Evolutionary conservation across 2,888 invertebrate species (phyloP).

Genomic region (Chymomyza fuscimana): DNA sequence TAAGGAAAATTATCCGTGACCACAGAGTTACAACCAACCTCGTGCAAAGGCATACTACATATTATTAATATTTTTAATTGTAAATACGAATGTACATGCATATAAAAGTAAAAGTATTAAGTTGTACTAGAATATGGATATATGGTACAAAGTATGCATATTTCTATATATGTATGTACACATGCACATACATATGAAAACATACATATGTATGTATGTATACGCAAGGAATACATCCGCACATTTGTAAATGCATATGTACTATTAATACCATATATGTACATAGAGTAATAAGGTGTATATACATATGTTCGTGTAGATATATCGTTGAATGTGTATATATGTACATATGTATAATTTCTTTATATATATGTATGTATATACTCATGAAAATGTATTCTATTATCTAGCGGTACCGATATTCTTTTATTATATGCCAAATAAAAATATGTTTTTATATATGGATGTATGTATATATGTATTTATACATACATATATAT

Average conservation of each 20-base stretch:
- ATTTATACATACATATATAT: neutral
- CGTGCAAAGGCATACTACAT: too few species aligned
- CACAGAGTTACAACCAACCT: too few species aligned
- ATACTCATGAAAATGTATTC: too few species aligned
- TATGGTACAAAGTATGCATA: neutral
- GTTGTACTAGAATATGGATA: neutral
- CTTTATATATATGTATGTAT: neutral
- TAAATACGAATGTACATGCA: constrained; percentile 11
- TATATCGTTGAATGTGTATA: neutral
- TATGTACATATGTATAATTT: too few species aligned
- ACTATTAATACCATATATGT: neutral
- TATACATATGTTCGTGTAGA: constrained; percentile 4
- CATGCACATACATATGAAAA: constrained; percentile 16
- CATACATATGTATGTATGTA: constrained; percentile 4
- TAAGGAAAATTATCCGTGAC: too few species aligned
- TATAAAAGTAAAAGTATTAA: constrained; percentile 18
- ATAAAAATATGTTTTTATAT: too few species aligned
- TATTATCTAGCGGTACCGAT: too few species aligned
- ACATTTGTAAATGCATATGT: neutral
- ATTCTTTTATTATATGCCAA: too few species aligned
- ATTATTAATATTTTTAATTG: neutral
- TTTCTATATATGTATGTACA: constrained; percentile 9
- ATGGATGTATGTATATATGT: too few species aligned
- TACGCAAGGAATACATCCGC: neutral
- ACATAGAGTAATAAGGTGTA: constrained; percentile 1